These are phyloP conservation scores for Poeciliopsis retropinna DNA, from an alignment of 2,113 vertebrate genomes.

Conservation along the genomic window DNA sequence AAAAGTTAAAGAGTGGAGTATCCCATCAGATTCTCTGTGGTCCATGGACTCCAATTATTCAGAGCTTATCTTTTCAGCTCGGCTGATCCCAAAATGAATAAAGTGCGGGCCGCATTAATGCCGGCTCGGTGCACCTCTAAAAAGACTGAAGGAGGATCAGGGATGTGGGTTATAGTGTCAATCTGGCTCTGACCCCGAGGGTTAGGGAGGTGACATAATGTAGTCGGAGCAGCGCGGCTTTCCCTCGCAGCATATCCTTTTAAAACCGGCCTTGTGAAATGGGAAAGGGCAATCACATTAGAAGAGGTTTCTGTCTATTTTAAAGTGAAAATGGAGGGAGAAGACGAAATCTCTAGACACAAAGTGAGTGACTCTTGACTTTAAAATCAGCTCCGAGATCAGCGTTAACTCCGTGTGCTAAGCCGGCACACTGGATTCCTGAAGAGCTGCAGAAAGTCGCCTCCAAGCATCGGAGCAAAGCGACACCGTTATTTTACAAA, in stretches of 20 bases:
- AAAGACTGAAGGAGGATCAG: slow-evolving; percentile 81
- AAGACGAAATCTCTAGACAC: slow-evolving; percentile 61
- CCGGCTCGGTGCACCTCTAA: slow-evolving; percentile 87
- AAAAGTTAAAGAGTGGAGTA: slow-evolving; percentile 69
- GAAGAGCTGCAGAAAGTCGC: slow-evolving; percentile 32
- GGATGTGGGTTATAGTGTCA: slow-evolving; percentile 86
- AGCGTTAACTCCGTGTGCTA: slow-evolving; percentile 43
- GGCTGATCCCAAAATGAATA: slow-evolving; percentile 87
- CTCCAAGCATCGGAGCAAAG: slow-evolving; percentile 1
- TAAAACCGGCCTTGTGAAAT: slow-evolving; percentile 75
- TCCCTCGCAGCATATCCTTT: slow-evolving; percentile 71
- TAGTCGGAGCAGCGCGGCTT: slow-evolving; percentile 82
- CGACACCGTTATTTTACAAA: neutral
- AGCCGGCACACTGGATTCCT: slow-evolving; percentile 46
- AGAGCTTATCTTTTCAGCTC: slow-evolving; percentile 94
- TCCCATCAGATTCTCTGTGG: slow-evolving; percentile 85
- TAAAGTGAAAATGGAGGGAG: slow-evolving; percentile 21
- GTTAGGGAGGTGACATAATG: slow-evolving; percentile 79
- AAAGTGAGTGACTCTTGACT: slow-evolving; percentile 64
- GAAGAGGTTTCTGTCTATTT: slow-evolving; percentile 64
- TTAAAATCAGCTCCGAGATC: slow-evolving; percentile 62
- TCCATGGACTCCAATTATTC: slow-evolving; percentile 92
- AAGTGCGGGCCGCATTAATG: slow-evolving; percentile 88
- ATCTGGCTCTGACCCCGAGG: slow-evolving; percentile 84
- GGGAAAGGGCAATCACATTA: slow-evolving; percentile 80